Conservation (phyloP, 2,113 vertebrate genomes). For the Carettochelys insculpta region DNA sequence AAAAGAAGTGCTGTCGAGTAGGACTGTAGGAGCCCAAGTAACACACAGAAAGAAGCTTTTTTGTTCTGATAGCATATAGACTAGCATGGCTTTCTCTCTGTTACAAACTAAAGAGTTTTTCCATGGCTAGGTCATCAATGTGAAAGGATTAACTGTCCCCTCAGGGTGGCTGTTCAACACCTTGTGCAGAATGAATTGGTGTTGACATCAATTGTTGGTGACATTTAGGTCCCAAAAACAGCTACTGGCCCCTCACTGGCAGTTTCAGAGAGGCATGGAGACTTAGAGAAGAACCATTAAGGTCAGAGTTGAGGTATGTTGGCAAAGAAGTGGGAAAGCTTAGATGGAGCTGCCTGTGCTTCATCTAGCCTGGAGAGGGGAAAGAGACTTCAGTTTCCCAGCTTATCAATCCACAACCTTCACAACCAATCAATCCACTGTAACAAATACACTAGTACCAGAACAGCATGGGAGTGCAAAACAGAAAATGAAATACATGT, state of each 20-base stretch:
- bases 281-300: background rate
- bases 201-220: background rate
- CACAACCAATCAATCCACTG: background rate
- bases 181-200: background rate
- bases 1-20: background rate
- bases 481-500: background rate
- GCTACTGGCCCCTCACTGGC: background rate
- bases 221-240: background rate
- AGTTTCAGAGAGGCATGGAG: background rate
- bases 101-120: background rate
- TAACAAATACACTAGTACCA: background rate
- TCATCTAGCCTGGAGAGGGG: background rate
- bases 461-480: background rate
- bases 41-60: too few relatives aligned
- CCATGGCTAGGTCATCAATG: background rate
- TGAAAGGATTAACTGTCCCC: background rate
- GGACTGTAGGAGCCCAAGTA: background rate
- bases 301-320: background rate
- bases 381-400: background rate
- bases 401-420: background rate
- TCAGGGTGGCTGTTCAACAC: background rate
- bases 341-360: background rate
- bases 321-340: background rate
- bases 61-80: too few relatives aligned
- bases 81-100: too few relatives aligned